Conservation (phyloP, 2,113 vertebrate genomes). For the Parus major region DNA sequence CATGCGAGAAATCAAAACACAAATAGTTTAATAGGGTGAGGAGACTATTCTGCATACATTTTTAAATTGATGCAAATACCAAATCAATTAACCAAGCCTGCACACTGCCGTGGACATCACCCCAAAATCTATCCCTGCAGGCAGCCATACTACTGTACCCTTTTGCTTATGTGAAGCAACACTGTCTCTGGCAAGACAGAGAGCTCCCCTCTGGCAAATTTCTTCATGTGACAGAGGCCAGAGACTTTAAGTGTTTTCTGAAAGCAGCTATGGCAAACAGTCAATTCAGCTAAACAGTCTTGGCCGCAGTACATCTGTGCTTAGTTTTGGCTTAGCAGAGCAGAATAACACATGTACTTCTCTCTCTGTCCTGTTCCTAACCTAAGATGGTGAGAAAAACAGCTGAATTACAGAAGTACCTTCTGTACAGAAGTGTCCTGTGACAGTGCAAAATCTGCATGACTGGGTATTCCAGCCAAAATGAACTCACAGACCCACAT, state of each 20-base stretch:
- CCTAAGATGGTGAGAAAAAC: constrained; percentile 37
- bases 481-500: constrained; percentile 25
- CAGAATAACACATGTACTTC: constrained; percentile 29
- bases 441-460: constrained; percentile 25
- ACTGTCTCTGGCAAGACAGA: not conserved
- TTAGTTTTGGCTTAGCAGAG: constrained; percentile 52
- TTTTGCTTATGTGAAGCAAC: not conserved
- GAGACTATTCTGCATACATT: not conserved
- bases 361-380: not conserved
- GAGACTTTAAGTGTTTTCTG: constrained; percentile 16
- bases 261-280: constrained; percentile 17
- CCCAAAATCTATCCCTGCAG: not conserved
- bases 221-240: not conserved
- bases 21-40: not conserved
- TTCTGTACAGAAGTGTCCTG: constrained; percentile 35
- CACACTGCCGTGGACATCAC: not conserved
- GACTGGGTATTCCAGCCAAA: constrained; percentile 13
- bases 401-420: constrained; percentile 55
- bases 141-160: rapidly evolving
- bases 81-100: not conserved
- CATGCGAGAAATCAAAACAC: not conserved
- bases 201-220: not conserved
- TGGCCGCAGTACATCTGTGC: constrained; percentile 17
- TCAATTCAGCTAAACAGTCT: constrained; percentile 25
- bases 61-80: not conserved